phyloP scores from a whole-genome alignment of 2,888 invertebrate species.

The Pristionchus maxplancki region DNA sequence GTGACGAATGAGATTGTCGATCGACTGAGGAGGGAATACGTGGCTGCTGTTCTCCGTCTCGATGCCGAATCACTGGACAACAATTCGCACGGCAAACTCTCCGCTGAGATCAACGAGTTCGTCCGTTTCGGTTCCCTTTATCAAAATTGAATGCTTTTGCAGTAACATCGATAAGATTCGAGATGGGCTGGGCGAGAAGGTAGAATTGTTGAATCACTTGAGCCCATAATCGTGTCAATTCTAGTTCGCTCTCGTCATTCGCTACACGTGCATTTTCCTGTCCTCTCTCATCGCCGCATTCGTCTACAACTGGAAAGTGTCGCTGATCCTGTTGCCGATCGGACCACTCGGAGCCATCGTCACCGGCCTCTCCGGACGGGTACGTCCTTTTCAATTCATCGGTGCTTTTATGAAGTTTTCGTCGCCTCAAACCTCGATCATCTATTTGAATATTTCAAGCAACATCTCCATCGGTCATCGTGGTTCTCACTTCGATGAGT shows the following conservation, averaged over 20 bases:
- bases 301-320: slow-evolving; percentile 63
- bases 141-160: not conserved
- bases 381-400: too few relatives aligned
- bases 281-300: slow-evolving; percentile 59
- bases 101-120: slow-evolving; percentile 61
- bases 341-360: slow-evolving; percentile 63
- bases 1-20: not conserved
- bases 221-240: not conserved
- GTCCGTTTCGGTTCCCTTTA: too few relatives aligned
- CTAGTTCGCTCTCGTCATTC: slow-evolving; percentile 57
- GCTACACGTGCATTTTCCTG: slow-evolving; percentile 62
- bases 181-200: slow-evolving; percentile 11
- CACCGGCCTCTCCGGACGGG: slow-evolving; percentile 56
- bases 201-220: not conserved
- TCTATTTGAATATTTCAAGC: too few relatives aligned
- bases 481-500: not conserved
- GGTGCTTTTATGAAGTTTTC: not conserved
- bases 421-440: not conserved
- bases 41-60: not conserved
- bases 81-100: slow-evolving; percentile 57
- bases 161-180: not conserved
- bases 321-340: slow-evolving; percentile 59
- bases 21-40: not conserved
- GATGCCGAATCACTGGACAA: slow-evolving; percentile 62
- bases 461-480: too few relatives aligned